Evolutionary conservation across 2,888 invertebrate genomes (phyloP).

Genomic region (Pilophorus perplexus): DNA sequence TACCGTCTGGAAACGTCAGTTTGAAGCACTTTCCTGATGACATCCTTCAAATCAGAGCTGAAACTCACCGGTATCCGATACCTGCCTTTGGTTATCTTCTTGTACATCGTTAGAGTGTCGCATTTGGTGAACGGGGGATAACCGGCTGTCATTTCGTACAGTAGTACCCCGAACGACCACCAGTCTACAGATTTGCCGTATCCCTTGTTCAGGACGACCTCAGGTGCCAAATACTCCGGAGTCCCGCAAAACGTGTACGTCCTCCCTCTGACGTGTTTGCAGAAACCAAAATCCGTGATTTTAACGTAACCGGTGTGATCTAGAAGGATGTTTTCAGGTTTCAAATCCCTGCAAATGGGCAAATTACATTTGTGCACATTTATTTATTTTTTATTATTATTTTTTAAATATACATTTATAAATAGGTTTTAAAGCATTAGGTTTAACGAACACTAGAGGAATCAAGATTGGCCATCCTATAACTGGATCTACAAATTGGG

Average conservation of each 20-base stretch:
- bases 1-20: conserved; percentile 1
- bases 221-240: conserved; percentile 61
- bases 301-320: conserved; percentile 75
- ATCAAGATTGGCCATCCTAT: no score
- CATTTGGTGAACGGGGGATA: conserved; percentile 89
- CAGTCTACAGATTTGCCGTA: conserved; percentile 93
- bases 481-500: no score
- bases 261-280: conserved; percentile 62
- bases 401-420: no score
- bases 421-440: no score
- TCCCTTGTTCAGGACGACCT: conserved; percentile 69
- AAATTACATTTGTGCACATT: no score
- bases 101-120: conserved; percentile 91
- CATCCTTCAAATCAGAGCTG: conserved; percentile 74
- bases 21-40: conserved; percentile 64
- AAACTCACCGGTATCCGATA: conserved; percentile 83
- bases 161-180: conserved; percentile 90
- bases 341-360: no score
- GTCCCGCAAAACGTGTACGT: conserved; percentile 61
- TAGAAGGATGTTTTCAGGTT: no score
- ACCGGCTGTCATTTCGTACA: conserved; percentile 89
- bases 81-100: conserved; percentile 87
- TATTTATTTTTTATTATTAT: no score
- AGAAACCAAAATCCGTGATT: conserved; percentile 93
- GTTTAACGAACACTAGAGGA: no score